A percentile compares a stretch with the other conserved stretches of the same genome.
phyloP scores from a whole-genome alignment of 92 coral and sea anemone species.

The Zoanthus sansibaricus region DNA sequence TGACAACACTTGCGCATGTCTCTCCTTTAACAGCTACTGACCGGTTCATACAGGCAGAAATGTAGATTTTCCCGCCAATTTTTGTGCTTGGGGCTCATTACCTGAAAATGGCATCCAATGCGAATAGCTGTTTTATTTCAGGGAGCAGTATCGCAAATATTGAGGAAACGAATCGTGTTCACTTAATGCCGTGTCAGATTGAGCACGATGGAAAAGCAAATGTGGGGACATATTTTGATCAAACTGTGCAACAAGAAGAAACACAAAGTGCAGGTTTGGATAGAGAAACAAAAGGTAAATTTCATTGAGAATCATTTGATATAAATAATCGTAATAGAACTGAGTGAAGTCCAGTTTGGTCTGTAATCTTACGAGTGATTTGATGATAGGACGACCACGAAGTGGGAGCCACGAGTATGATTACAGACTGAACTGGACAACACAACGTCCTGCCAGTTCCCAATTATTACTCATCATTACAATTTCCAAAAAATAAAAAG shows the following conservation, averaged over 20 bases:
- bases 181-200: conserved; percentile 91
- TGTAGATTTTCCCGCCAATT: conserved; percentile 25
- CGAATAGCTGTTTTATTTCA: conserved; percentile 44
- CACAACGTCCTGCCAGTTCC: too few relatives aligned
- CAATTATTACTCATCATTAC: too few relatives aligned
- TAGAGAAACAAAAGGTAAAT: conserved; percentile 23
- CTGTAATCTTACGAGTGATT: too few relatives aligned
- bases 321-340: too few relatives aligned
- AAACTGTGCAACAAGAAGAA: conserved; percentile 64
- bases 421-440: too few relatives aligned
- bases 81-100: background rate
- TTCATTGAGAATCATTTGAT: too few relatives aligned
- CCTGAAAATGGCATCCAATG: conserved; percentile 47
- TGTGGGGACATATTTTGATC: conserved; percentile 74
- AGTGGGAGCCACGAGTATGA: too few relatives aligned
- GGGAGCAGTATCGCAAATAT: conserved; percentile 55
- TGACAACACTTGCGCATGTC: conserved; percentile 65
- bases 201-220: conserved; percentile 91
- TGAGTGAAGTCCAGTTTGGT: too few relatives aligned
- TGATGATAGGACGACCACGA: too few relatives aligned
- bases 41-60: background rate
- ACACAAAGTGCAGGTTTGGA: background rate
- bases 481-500: too few relatives aligned
- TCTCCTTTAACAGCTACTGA: background rate
- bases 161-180: conserved; percentile 71